These are phyloP conservation scores for Lepidonotus clava DNA, from an alignment of 2,888 invertebrate genomes.

Conservation along the genomic window DNA sequence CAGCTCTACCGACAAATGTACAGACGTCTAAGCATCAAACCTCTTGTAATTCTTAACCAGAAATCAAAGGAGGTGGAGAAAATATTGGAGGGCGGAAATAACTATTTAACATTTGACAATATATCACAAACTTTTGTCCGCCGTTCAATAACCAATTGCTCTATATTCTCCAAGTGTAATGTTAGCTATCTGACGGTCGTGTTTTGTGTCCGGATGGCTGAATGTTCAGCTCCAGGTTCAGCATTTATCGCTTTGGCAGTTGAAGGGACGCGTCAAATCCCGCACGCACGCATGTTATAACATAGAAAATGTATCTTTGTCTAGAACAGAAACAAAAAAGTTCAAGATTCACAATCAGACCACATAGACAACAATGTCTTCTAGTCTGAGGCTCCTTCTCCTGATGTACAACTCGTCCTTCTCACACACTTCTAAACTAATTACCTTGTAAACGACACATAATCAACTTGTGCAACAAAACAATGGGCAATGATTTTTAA, in stretches of 20 bases:
- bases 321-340: not conserved
- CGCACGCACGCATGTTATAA: not conserved
- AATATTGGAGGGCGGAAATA: not conserved
- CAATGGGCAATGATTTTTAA: conserved; percentile 27
- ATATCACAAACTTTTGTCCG: conserved; percentile 1
- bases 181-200: not conserved
- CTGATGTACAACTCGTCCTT: not conserved
- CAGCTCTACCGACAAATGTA: too few relatives aligned
- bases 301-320: not conserved
- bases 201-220: too few relatives aligned
- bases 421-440: conserved; percentile 26
- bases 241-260: conserved; percentile 1
- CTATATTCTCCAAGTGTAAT: not conserved
- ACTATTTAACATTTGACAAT: conserved; percentile 10
- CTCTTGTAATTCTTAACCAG: too few relatives aligned
- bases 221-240: not conserved
- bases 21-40: too few relatives aligned
- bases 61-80: not conserved
- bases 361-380: not conserved
- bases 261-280: not conserved
- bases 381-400: not conserved
- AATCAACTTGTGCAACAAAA: conserved; percentile 36
- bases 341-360: not conserved
- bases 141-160: not conserved
- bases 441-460: not conserved